Conservation (phyloP, 2,113 vertebrate genomes). For the Pachypanchax playfairii region DNA sequence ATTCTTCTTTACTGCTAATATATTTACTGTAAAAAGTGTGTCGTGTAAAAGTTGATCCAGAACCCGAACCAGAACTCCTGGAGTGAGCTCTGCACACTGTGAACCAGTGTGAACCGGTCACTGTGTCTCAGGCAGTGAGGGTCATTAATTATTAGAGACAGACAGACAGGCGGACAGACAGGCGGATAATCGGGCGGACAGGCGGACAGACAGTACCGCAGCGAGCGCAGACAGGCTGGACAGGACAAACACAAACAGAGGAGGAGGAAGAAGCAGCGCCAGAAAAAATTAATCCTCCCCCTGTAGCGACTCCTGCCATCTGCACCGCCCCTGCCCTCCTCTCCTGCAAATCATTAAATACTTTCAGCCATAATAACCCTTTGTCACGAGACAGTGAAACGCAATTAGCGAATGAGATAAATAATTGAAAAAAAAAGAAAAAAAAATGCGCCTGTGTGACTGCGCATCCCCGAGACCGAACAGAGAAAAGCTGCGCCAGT, state of each 20-base stretch:
- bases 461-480: slow-evolving; percentile 79
- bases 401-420: slow-evolving; percentile 69
- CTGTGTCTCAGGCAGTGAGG: too few species aligned
- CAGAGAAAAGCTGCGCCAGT: slow-evolving; percentile 76
- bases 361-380: slow-evolving; percentile 52
- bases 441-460: slow-evolving; percentile 70
- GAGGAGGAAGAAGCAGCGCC: slow-evolving; percentile 52
- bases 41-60: too few species aligned
- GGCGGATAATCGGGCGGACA: slow-evolving; percentile 49
- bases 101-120: slow-evolving; percentile 53
- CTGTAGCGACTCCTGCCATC: slow-evolving; percentile 18
- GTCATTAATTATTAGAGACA: slow-evolving; percentile 73
- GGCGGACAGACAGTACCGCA: slow-evolving; percentile 67
- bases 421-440: slow-evolving; percentile 56
- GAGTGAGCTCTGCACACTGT: too few species aligned
- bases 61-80: neutral
- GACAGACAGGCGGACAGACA: slow-evolving; percentile 62
- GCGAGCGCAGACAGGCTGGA: slow-evolving; percentile 70
- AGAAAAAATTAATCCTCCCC: slow-evolving; percentile 55
- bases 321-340: slow-evolving; percentile 35
- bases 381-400: slow-evolving; percentile 57
- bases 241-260: slow-evolving; percentile 74
- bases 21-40: too few species aligned
- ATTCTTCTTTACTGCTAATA: too few species aligned
- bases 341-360: slow-evolving; percentile 57